Conservation (phyloP, 2,797 vertebrate genomes). For the Spea hammondii region DNA sequence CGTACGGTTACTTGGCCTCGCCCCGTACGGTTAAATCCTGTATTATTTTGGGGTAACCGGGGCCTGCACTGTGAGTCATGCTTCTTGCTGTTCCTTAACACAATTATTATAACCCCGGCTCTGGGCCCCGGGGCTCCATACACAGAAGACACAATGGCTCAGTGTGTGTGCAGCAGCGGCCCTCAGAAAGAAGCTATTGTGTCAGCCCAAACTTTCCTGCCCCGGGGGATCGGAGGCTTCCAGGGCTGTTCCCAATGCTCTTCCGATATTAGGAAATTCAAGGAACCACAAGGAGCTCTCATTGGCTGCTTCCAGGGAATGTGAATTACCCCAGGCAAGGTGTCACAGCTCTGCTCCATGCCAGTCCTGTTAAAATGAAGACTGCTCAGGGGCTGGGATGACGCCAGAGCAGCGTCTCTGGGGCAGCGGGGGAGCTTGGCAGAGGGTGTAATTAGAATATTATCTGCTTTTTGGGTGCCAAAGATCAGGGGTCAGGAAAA, state of each 20-base stretch:
- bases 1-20: not conserved
- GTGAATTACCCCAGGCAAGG: too few species aligned
- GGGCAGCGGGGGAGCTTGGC: not conserved
- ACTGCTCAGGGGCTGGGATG: too few species aligned
- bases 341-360: too few species aligned
- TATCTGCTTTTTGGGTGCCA: too few species aligned
- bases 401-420: not conserved
- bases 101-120: not conserved
- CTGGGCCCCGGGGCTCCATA: not conserved
- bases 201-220: not conserved
- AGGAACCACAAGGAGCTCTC: not conserved
- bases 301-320: too few species aligned
- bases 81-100: too few species aligned
- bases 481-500: too few species aligned
- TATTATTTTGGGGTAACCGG: too few species aligned
- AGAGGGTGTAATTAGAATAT: too few species aligned
- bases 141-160: slow-evolving; percentile 9
- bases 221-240: slow-evolving; percentile 3
- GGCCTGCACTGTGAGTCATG: too few species aligned
- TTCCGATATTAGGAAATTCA: slow-evolving; percentile 6
- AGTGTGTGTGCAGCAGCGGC: slow-evolving; percentile 8
- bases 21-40: not conserved
- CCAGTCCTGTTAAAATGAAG: too few species aligned
- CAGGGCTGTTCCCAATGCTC: slow-evolving; percentile 20
- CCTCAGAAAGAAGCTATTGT: slow-evolving; percentile 5